phyloP scores from a whole-genome alignment of 2,797 vertebrate species.

The Crocidura indochinensis region DNA sequence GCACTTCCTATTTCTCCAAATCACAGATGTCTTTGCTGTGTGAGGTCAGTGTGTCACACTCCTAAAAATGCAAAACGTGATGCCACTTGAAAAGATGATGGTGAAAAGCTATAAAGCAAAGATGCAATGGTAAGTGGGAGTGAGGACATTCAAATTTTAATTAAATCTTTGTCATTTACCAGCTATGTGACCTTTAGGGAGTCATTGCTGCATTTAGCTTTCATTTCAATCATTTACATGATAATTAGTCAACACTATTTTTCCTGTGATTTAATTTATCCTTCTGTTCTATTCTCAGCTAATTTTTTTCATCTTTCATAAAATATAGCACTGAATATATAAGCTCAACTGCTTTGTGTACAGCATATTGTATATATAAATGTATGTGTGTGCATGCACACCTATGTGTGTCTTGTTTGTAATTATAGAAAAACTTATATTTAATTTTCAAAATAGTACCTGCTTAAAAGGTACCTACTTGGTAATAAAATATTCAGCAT shows the following conservation, averaged over 20 bases:
- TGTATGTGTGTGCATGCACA: not conserved
- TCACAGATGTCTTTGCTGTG: not conserved
- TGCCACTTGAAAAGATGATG: conserved; percentile 23
- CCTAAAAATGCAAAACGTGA: conserved; percentile 16
- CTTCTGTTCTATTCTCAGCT: not conserved
- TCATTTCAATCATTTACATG: not conserved
- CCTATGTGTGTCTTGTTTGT: not conserved
- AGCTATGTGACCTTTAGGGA: conserved; percentile 17
- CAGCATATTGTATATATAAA: not conserved
- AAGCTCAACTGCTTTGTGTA: not conserved
- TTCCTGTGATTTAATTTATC: not conserved
- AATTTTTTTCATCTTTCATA: conserved; percentile 41
- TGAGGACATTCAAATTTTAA: not conserved
- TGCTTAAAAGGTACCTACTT: not conserved
- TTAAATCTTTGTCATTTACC: conserved; percentile 5
- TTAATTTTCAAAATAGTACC: conserved; percentile 18
- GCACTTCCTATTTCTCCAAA: not conserved
- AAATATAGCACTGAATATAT: not conserved
- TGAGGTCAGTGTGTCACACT: not conserved
- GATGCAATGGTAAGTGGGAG: not conserved
- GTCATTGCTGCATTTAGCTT: not conserved
- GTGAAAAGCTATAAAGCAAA: not conserved
- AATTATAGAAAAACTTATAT: conserved; percentile 19
- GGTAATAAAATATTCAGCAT: not conserved
- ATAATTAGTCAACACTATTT: not conserved